Conservation (phyloP, 2,113 vertebrate species). For the Otus sunia region DNA sequence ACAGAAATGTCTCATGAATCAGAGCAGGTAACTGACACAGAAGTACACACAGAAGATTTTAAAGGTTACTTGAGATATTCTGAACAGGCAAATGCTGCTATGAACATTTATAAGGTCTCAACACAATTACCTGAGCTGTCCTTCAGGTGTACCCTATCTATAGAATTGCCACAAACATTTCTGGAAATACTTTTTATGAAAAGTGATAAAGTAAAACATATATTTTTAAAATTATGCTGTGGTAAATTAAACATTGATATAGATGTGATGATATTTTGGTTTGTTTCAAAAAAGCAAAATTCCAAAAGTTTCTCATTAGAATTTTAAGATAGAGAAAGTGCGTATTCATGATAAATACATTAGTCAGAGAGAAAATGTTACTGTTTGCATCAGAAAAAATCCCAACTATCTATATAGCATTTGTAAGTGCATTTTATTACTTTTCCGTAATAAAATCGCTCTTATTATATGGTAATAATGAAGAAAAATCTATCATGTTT, state of each 20-base stretch:
- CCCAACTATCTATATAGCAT: background rate
- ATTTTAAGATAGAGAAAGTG: background rate
- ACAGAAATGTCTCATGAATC: accelerated
- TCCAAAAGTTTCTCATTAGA: background rate
- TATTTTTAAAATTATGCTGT: background rate
- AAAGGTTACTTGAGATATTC: background rate
- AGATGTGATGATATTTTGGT: background rate
- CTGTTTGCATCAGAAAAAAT: accelerated
- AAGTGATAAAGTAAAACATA: background rate
- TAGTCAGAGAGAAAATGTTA: background rate
- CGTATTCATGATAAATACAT: background rate
- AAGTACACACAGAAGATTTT: background rate
- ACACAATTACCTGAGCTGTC: background rate
- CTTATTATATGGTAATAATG: background rate
- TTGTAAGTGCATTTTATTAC: background rate
- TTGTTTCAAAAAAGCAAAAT: background rate
- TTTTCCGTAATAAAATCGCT: background rate
- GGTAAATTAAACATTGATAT: background rate
- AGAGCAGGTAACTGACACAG: background rate
- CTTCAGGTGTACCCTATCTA: background rate
- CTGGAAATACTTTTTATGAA: background rate
- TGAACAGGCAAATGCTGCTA: background rate
- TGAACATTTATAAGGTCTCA: background rate
- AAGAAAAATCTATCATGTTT: background rate
- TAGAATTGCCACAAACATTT: background rate